Base-by-base conservation (phyloP, 2,888 invertebrate genomes). In the Bombylius major region DNA sequence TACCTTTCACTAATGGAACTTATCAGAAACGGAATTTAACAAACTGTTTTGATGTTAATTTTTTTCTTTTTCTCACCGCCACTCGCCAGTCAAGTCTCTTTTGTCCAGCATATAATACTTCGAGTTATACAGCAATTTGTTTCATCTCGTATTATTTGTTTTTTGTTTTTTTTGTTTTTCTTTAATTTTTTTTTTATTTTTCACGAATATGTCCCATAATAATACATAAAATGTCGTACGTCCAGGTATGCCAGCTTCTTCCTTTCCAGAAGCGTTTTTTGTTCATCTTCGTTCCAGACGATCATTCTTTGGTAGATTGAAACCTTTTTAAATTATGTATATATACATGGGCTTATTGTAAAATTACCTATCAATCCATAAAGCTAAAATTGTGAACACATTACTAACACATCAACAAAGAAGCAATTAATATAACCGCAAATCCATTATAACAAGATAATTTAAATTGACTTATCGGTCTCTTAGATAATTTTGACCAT, bases 1-100 rank as follows among this genome's bases (percentile, higher is more conserved):
- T 71, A 71, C 70, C 69, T 70, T 65, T 69, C 70, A 69, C 71
- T 71, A 71, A 71, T 71, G 71, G 71, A 71, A 69, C 68, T 71
- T 71, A 71, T 71, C 71, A 65, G 62, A 68, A 67, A 65, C 68
- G 67, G 67, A 69, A 68, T 68, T 61, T 69, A 63, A 60, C 60
- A 61, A 55, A 54, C 57, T 55, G 58, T 45, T 47, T 45, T 46
- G 50, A 46, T 46, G 50, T 44, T 44, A 11, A 23, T 23, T 23
- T 51, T 51, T 42, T 51, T 39, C 13, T 42, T 42, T 42, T 42
- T 42, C 39, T 7, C 39, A 42, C 39, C 11, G 11, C 8, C 39
- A 11, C 11, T 42, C 11, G 4, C 11, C 39, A 36, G 6, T 36
- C 9, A 8, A 8, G 36, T 36, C 9, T 36, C 39, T 7, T 42